These are phyloP conservation scores for Pomacea maculata DNA, from an alignment of 1,140 invertebrate genomes.

Conservation along the genomic window DNA sequence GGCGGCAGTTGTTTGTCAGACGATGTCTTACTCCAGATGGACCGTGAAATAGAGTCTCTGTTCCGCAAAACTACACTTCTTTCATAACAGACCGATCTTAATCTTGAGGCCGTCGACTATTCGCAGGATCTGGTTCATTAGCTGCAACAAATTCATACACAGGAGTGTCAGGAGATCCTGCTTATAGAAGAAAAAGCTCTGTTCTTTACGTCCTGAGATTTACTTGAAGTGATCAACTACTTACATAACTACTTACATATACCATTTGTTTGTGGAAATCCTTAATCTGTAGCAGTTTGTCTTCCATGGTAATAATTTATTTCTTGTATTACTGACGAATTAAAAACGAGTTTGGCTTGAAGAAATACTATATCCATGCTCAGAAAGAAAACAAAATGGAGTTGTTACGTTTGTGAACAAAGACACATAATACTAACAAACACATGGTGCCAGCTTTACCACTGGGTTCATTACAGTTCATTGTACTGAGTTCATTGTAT, in stretches of 20 bases:
- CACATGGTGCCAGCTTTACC: too few relatives aligned
- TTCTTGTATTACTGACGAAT: neutral
- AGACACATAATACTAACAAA: too few relatives aligned
- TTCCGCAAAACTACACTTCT: too few relatives aligned
- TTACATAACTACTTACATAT: neutral
- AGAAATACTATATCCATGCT: too few relatives aligned
- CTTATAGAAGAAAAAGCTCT: neutral
- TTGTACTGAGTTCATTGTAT: too few relatives aligned
- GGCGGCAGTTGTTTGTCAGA: too few relatives aligned
- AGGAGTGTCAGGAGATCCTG: constrained; percentile 2
- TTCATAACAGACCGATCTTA: neutral
- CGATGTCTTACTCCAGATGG: too few relatives aligned
- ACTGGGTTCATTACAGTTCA: too few relatives aligned
- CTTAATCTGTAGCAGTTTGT: neutral
- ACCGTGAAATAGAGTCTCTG: too few relatives aligned
- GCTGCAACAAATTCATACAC: neutral
- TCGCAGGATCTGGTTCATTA: neutral
- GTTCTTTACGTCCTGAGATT: constrained; percentile 5
- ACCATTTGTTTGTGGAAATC: neutral
- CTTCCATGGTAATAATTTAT: neutral
- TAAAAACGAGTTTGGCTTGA: neutral
- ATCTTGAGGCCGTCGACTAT: neutral
- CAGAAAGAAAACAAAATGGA: too few relatives aligned
- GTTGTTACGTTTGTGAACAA: too few relatives aligned
- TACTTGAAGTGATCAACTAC: neutral